phyloP scores from a whole-genome alignment of 2,113 vertebrate species.

The Melozone crissalis region DNA sequence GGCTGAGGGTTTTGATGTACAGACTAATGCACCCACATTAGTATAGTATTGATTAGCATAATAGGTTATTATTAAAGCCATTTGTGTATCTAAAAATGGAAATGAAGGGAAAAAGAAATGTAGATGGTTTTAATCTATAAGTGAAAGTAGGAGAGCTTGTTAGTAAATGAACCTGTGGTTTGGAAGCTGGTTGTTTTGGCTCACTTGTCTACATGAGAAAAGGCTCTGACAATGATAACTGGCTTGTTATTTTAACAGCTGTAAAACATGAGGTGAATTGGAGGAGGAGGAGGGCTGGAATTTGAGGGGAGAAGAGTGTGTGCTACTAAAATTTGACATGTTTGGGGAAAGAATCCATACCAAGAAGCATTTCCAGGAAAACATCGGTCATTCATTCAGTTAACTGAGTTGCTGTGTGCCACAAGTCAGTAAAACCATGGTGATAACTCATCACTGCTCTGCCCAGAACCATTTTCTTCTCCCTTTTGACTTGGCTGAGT shows the following conservation, averaged over 20 bases:
- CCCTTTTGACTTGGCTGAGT: not conserved
- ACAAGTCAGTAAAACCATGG: not conserved
- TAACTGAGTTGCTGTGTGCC: not conserved
- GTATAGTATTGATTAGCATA: not conserved
- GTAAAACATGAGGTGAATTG: not conserved
- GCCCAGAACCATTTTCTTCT: not conserved
- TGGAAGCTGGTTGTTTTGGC: not conserved
- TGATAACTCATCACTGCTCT: not conserved
- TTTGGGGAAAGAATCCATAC: not conserved
- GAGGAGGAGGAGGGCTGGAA: not conserved
- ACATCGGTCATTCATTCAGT: not conserved
- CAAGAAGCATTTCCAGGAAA: not conserved
- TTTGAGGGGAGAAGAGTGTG: not conserved
- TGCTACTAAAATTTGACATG: not conserved
- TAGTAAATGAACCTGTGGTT: not conserved
- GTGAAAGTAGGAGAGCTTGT: not conserved
- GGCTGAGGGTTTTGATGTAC: not conserved
- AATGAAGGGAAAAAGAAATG: not conserved
- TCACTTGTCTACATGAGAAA: not conserved
- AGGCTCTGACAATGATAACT: not conserved
- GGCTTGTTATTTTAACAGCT: not conserved
- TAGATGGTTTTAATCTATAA: not conserved
- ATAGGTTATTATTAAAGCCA: not conserved
- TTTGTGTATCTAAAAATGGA: not conserved
- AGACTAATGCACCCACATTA: not conserved